phyloP scores from a whole-genome alignment of 2,888 invertebrate species.

The Thera britannica region DNA sequence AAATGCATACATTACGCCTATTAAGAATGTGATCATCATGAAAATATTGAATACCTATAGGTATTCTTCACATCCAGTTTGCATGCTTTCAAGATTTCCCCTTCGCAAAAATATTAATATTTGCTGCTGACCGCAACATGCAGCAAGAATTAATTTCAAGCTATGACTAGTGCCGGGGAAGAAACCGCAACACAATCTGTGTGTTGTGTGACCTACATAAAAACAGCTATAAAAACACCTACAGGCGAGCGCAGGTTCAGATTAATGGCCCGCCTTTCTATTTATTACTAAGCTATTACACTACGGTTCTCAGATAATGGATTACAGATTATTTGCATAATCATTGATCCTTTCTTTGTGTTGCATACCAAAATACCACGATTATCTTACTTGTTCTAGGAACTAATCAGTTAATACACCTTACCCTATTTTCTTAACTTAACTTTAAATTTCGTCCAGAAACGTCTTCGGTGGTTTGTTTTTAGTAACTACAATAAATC shows the following conservation, averaged over 20 bases:
- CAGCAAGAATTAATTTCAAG: slow-evolving; percentile 28
- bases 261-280: slow-evolving; percentile 48
- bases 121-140: slow-evolving; percentile 33
- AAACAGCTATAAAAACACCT: slow-evolving; percentile 47
- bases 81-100: slow-evolving; percentile 19
- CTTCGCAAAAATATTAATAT: slow-evolving; percentile 27
- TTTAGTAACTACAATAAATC: slow-evolving; percentile 54
- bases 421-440: background rate
- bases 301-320: slow-evolving; percentile 33
- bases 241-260: slow-evolving; percentile 43
- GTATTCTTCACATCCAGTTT: background rate
- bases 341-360: slow-evolving; percentile 24
- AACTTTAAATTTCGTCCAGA: slow-evolving; percentile 25
- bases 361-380: background rate
- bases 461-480: slow-evolving; percentile 66
- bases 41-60: no score
- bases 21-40: no score
- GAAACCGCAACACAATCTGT: slow-evolving; percentile 47
- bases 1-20: no score
- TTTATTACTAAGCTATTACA: slow-evolving; percentile 42
- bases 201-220: slow-evolving; percentile 55
- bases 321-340: slow-evolving; percentile 41
- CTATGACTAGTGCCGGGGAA: slow-evolving; percentile 31
- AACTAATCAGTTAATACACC: background rate
- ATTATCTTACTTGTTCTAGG: background rate